phyloP scores from a whole-genome alignment of 2,113 vertebrate species.

The Channa maculata region DNA sequence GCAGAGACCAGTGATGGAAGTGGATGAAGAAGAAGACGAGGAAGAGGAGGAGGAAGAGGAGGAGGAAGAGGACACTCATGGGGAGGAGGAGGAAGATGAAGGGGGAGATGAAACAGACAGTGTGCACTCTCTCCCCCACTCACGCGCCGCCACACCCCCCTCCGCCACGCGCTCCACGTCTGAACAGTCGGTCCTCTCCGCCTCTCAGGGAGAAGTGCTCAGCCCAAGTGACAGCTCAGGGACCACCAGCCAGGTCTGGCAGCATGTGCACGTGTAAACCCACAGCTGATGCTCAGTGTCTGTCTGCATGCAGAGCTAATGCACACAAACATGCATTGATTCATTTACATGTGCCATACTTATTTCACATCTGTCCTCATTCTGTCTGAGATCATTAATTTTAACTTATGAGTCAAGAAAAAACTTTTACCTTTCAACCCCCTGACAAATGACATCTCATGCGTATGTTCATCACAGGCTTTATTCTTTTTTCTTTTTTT shows the following conservation, averaged over 20 bases:
- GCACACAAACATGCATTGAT: conserved; percentile 6
- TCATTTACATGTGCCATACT: conserved; percentile 39
- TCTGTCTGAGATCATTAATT: conserved; percentile 63
- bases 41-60: conserved; percentile 61
- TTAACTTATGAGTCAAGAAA: conserved; percentile 37
- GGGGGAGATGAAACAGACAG: conserved; percentile 82
- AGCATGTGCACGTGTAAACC: conserved; percentile 1
- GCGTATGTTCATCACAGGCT: neutral
- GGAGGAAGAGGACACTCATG: conserved; percentile 62
- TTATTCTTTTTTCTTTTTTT: neutral
- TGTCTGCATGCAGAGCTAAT: neutral
- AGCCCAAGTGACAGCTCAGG: conserved; percentile 86
- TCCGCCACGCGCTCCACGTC: conserved; percentile 81
- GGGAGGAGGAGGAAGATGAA: conserved; percentile 57
- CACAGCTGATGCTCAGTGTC: conserved; percentile 11
- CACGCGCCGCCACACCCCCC: conserved; percentile 81
- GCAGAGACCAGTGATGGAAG: conserved; percentile 56
- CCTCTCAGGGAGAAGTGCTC: conserved; percentile 88
- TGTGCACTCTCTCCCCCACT: conserved; percentile 78
- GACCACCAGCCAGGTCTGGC: conserved; percentile 86
- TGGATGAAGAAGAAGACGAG: conserved; percentile 70
- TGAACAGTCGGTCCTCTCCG: conserved; percentile 85
- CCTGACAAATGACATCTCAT: conserved; percentile 23
- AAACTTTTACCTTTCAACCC: conserved; percentile 10
- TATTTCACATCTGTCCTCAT: conserved; percentile 65